These are phyloP conservation scores for Hyperoplus immaculatus DNA, from an alignment of 2,797 vertebrate species.

Conservation along the genomic window DNA sequence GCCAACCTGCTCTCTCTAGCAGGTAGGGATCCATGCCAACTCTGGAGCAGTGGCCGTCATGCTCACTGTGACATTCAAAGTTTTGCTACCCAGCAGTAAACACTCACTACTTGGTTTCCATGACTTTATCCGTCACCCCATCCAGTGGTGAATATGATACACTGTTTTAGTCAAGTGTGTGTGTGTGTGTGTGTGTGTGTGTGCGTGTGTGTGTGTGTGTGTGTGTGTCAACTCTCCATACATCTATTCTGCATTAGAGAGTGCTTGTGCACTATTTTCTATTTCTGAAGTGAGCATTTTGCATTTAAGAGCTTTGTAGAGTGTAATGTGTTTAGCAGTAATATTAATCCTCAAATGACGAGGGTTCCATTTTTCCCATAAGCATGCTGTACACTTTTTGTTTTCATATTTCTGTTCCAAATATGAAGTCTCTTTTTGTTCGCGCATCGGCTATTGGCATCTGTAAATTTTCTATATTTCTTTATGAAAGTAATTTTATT, in stretches of 20 bases:
- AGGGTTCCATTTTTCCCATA: not conserved
- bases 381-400: not conserved
- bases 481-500: not conserved
- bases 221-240: not conserved
- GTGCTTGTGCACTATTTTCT: not conserved
- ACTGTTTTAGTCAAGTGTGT: not conserved
- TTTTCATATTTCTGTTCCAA: not conserved
- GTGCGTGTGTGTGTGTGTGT: not conserved
- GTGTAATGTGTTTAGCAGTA: not conserved
- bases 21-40: slow-evolving; percentile 63
- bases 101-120: slow-evolving; percentile 37
- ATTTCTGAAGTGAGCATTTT: not conserved
- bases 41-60: slow-evolving; percentile 68
- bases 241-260: not conserved
- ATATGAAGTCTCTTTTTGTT: not conserved
- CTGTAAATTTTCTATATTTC: not conserved
- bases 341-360: not conserved
- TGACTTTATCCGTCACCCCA: slow-evolving; percentile 32
- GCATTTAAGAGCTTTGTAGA: not conserved
- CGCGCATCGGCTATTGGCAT: not conserved
- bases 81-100: slow-evolving; percentile 64
- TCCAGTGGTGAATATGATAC: slow-evolving; percentile 16
- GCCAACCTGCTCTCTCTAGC: slow-evolving; percentile 52
- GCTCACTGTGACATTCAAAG: slow-evolving; percentile 77
- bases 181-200: not conserved